These are phyloP conservation scores for Uria aalge DNA, from an alignment of 2,113 vertebrate species.

Conservation along the genomic window DNA sequence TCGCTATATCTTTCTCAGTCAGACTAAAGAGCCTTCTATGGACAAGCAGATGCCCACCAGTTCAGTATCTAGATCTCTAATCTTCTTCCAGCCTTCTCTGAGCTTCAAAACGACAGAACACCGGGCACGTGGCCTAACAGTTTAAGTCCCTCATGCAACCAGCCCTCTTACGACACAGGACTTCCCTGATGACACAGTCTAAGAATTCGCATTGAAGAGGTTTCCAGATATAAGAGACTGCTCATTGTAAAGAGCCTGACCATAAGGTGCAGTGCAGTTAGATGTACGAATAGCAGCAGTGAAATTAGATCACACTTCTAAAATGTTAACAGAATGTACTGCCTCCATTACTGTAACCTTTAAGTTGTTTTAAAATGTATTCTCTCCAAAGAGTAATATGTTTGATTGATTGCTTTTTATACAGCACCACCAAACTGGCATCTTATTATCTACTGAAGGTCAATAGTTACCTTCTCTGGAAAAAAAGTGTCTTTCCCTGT, in stretches of 20 bases:
- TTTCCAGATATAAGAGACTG: not conserved
- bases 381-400: not conserved
- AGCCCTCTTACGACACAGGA: not conserved
- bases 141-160: not conserved
- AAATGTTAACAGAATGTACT: not conserved
- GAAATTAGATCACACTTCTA: not conserved
- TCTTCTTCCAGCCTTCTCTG: not conserved
- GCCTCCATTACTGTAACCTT: not conserved
- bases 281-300: not conserved
- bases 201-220: not conserved
- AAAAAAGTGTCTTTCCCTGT: not conserved
- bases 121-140: not conserved
- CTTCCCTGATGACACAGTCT: not conserved
- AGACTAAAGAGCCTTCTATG: not conserved
- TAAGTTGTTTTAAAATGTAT: not conserved
- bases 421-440: not conserved
- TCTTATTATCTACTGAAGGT: not conserved
- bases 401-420: not conserved
- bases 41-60: not conserved
- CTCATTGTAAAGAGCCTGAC: not conserved
- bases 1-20: not conserved
- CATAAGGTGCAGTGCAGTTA: not conserved
- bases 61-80: not conserved
- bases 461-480: not conserved
- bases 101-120: not conserved